Base-by-base conservation (phyloP, 2,888 invertebrate genomes). In the Ctena decussata region DNA sequence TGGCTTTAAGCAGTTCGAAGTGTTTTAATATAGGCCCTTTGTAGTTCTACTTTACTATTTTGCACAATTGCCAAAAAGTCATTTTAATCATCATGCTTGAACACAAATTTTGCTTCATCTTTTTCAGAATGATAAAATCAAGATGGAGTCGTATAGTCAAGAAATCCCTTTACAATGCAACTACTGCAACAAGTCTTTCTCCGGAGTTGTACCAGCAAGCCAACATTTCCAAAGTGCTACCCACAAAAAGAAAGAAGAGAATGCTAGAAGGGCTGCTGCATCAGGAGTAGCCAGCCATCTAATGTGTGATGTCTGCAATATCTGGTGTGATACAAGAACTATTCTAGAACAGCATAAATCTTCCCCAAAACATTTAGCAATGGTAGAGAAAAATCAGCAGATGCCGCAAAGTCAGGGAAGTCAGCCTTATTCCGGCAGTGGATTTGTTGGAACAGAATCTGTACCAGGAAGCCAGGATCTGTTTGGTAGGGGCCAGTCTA, bases 181-280 rank as follows among this genome's bases (percentile, higher is more conserved):
- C 24, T 80, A 90, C 15, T 93, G 93, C 74, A 78, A 87, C 41
- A 89, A 91, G 74, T 70, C 49, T 0, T 90, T 93, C 46, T 82
- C 77, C 70, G 93, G 93, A n/a, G 37, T 60, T 3, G 49, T 77
- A 15, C 91, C 92, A 21, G 91, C 91, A 0, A 53, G 75, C 3
- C 90, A 92, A 75, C 93, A 93, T 80, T 89, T 85, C 57, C 60
- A 72, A 0, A 91, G 92, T 77, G 72, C 53, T 5, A 77, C 81
- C 12, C 93, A 93, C 78, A 80, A 69, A 46, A 87, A 77, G 60
- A 92, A 89, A 57, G 77, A 75, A 27, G 81, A 27, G 41, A 65
- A 27, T 5, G 35, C 39, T 44, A 46, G 44, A 35, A 41, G 32
- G 44, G 21, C 35, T 3, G 70, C 44, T 12, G 46, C 15, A 3